phyloP scores from a whole-genome alignment of 2,888 invertebrate species.

The Cephus pulcher region DNA sequence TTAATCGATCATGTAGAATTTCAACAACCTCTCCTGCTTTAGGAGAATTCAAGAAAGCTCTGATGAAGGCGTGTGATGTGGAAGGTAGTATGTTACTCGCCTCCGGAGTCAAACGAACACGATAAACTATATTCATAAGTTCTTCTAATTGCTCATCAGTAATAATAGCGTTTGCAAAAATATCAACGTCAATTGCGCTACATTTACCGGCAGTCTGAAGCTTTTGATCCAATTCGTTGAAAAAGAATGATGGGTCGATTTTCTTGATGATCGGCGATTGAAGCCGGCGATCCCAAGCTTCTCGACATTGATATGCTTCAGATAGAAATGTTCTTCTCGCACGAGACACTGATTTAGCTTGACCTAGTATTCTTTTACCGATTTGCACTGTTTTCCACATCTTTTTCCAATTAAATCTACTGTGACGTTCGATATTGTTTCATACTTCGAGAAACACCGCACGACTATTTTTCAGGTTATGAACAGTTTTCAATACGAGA shows the following conservation, averaged over 20 bases:
- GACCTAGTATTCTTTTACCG: conserved; percentile 27
- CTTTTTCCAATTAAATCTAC: not conserved
- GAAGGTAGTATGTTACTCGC: conserved; percentile 80
- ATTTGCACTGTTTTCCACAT: conserved; percentile 37
- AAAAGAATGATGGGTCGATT: conserved; percentile 77
- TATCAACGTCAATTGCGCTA: conserved; percentile 85
- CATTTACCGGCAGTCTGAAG: conserved; percentile 73
- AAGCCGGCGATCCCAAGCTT: conserved; percentile 77
- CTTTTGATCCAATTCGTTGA: conserved; percentile 77
- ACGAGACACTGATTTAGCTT: conserved; percentile 26
- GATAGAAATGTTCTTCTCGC: conserved; percentile 72
- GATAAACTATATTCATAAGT: conserved; percentile 77
- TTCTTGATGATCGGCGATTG: conserved; percentile 72
- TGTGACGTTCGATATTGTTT: not conserved
- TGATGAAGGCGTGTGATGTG: conserved; percentile 84
- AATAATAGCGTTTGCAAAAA: conserved; percentile 79
- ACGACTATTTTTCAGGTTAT: not conserved
- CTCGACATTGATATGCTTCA: conserved; percentile 78
- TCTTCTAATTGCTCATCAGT: conserved; percentile 75
- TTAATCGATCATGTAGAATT: conserved; percentile 82
- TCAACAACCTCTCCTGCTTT: conserved; percentile 75
- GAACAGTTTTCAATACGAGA: not conserved
- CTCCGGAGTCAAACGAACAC: conserved; percentile 79
- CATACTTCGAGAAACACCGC: not conserved
- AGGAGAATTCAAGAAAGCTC: conserved; percentile 69